phyloP scores from a whole-genome alignment of 2,888 invertebrate genomes.

The Rhodophaea formosa region DNA sequence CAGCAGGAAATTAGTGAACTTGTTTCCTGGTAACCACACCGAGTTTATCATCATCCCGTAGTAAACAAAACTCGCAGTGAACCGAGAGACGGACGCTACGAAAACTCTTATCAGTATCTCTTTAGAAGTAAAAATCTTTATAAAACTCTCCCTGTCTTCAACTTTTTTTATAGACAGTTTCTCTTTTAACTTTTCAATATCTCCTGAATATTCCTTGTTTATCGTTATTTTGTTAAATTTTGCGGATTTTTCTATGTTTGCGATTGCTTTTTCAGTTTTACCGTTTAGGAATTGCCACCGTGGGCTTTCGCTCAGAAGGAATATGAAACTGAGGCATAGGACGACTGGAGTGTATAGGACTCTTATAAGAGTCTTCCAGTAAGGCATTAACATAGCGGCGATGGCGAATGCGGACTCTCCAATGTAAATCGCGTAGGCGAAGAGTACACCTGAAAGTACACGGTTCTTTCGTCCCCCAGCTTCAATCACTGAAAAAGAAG shows the following conservation, averaged over 20 bases:
- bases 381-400: constrained; percentile 57
- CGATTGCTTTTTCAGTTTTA: constrained; percentile 52
- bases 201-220: constrained; percentile 45
- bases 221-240: constrained; percentile 53
- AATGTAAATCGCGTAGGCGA: constrained; percentile 56
- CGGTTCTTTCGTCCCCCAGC: constrained; percentile 53
- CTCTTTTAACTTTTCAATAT: constrained; percentile 44
- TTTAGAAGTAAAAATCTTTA: constrained; percentile 49
- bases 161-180: constrained; percentile 51
- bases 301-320: constrained; percentile 57
- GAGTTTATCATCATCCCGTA: constrained; percentile 65
- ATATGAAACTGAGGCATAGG: constrained; percentile 47
- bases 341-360: constrained; percentile 60
- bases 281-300: constrained; percentile 64
- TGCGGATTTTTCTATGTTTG: constrained; percentile 45
- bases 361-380: constrained; percentile 59
- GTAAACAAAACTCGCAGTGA: constrained; percentile 61
- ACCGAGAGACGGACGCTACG: constrained; percentile 46
- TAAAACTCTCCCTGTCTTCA: constrained; percentile 48
- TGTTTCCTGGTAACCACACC: constrained; percentile 63
- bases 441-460: constrained; percentile 55
- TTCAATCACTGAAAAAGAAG: constrained; percentile 57
- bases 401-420: constrained; percentile 59
- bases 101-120: constrained; percentile 52
- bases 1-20: constrained; percentile 62